Percentiles rank a stretch among this genome's conserved stretches.
Conservation (phyloP, 1,140 invertebrate genomes). For the Teleopsis dalmanni region DNA sequence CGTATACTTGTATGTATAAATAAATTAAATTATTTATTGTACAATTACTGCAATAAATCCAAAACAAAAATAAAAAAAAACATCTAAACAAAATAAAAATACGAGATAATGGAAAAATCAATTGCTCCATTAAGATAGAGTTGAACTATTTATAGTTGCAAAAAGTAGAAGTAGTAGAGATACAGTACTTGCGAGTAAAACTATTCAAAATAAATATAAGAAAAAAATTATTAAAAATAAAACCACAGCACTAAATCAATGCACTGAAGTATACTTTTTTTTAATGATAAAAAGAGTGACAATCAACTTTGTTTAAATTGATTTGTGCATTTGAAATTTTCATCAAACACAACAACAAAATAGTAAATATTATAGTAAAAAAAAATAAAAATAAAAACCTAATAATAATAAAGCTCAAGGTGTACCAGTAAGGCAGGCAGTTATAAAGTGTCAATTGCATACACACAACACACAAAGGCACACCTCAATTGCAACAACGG, state of each 20-base stretch:
- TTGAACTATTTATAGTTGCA: background rate
- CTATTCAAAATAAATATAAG: constrained; percentile 2
- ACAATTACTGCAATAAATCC: background rate
- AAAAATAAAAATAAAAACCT: constrained; percentile 4
- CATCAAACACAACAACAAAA: constrained; percentile 5
- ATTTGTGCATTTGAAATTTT: constrained; percentile 2
- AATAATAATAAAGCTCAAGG: constrained; percentile 12
- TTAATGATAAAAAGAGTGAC: background rate
- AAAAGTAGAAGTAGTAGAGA: background rate
- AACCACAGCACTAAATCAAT: background rate
- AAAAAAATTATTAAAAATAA: background rate
- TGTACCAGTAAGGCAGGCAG: constrained; percentile 12
- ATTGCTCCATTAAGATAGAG: background rate
- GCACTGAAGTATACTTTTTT: background rate
- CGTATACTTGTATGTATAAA: too few species aligned
- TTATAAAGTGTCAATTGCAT: constrained; percentile 18
- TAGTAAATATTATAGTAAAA: constrained; percentile 5
- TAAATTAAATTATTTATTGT: too few species aligned
- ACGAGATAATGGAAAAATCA: background rate
- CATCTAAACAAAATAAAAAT: background rate
- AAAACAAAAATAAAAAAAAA: background rate
- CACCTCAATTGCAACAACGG: constrained; percentile 6
- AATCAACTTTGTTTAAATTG: too few species aligned
- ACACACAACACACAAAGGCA: background rate
- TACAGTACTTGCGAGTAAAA: background rate